Conservation (phyloP, 2,797 vertebrate genomes). For the Pangasius larnaudii region DNA sequence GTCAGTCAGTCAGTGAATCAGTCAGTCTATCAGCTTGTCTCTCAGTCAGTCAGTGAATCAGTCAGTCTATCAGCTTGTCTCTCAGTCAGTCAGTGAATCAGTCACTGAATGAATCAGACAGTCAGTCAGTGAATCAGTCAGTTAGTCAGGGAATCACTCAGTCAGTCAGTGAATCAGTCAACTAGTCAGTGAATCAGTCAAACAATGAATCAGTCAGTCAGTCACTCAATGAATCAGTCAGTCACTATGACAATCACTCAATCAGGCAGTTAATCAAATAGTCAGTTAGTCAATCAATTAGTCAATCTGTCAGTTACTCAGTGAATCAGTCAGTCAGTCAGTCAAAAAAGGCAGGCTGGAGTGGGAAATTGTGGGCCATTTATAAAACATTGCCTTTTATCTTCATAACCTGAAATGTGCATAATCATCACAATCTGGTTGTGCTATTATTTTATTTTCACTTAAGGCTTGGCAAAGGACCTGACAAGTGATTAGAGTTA, state of each 20-base stretch:
- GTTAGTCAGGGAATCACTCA: no score
- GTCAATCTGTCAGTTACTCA: not conserved
- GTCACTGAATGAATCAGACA: not conserved
- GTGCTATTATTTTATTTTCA: not conserved
- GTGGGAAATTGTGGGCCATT: not conserved
- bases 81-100: not conserved
- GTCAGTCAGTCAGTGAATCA: not conserved
- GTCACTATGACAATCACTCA: not conserved
- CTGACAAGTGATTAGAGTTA: not conserved
- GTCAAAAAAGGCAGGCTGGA: not conserved
- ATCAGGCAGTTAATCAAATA: not conserved
- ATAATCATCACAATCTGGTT: slow-evolving; percentile 1
- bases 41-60: not conserved
- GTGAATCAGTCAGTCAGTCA: not conserved
- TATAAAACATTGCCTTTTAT: not conserved
- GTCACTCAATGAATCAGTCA: not conserved
- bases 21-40: not conserved
- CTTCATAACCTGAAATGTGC: not conserved
- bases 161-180: not conserved
- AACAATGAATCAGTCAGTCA: not conserved
- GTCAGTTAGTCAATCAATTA: not conserved
- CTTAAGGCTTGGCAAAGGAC: slow-evolving; percentile 14
- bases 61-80: no score
- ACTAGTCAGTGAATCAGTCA: not conserved
- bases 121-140: no score